Evolutionary conservation across 2,888 invertebrate genomes (phyloP).

Genomic region (Ctena decussata): DNA sequence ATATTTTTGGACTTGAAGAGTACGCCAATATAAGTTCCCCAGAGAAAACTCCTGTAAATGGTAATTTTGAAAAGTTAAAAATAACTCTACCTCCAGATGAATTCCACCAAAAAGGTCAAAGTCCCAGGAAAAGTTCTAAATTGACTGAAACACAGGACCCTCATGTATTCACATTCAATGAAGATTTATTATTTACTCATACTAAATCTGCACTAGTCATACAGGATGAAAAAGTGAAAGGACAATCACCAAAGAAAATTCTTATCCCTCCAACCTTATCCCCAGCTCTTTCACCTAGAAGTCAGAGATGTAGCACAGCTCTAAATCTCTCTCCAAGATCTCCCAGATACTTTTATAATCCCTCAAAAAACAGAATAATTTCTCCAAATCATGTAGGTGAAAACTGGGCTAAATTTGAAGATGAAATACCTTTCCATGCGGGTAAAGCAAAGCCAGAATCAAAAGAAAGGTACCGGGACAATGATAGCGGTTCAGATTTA

Average conservation of each 20-base stretch:
- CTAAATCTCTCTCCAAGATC: constrained; percentile 17
- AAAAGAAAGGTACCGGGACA: not conserved
- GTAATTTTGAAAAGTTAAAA: constrained; percentile 77
- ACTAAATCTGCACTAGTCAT: constrained; percentile 81
- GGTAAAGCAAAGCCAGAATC: not conserved
- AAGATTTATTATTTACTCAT: constrained; percentile 80
- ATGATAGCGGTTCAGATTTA: constrained; percentile 3
- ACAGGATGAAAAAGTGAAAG: constrained; percentile 70
- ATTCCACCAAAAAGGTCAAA: constrained; percentile 63
- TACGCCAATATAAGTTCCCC: constrained; percentile 80
- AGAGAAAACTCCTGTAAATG: constrained; percentile 68
- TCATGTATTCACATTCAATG: constrained; percentile 77
- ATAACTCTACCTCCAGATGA: constrained; percentile 82
- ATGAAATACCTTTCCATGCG: not conserved
- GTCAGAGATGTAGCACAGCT: not conserved
- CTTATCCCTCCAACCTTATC: constrained; percentile 81
- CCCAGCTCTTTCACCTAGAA: constrained; percentile 74
- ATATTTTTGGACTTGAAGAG: constrained; percentile 80
- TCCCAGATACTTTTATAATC: constrained; percentile 29
- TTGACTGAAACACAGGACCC: constrained; percentile 50
- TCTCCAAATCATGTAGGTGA: not conserved
- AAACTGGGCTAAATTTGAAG: constrained; percentile 31
- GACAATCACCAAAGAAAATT: constrained; percentile 78
- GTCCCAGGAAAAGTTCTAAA: constrained; percentile 66
- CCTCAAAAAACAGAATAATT: not conserved